phyloP scores from a whole-genome alignment of 1,140 invertebrate genomes.

The Polypedilum vanderplanki region DNA sequence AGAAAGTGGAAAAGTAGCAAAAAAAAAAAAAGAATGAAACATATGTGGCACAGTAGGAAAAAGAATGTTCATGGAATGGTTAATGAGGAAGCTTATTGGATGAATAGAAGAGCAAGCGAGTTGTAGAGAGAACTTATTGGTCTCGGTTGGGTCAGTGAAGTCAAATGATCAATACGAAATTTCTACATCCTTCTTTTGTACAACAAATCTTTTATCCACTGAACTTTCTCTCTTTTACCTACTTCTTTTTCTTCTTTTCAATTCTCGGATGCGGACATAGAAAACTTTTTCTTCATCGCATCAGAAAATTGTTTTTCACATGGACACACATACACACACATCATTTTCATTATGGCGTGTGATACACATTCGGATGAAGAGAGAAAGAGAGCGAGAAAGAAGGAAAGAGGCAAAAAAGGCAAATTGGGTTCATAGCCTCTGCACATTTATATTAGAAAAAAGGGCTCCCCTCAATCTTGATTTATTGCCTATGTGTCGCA shows the following conservation, averaged over 20 bases:
- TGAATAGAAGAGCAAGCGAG: not conserved
- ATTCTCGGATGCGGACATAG: not conserved
- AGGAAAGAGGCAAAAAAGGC: slow-evolving; percentile 9
- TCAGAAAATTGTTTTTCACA: slow-evolving; percentile 19
- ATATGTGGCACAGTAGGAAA: not conserved
- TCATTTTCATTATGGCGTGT: slow-evolving; percentile 6
- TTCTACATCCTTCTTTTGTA: not conserved
- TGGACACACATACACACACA: slow-evolving; percentile 3
- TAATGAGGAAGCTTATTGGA: slow-evolving; percentile 23
- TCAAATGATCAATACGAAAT: slow-evolving; percentile 1
- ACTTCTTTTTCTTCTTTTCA: not conserved
- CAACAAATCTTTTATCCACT: slow-evolving; percentile 12
- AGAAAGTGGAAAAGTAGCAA: not conserved
- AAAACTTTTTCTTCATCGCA: slow-evolving; percentile 11
- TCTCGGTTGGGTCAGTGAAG: slow-evolving; percentile 5
- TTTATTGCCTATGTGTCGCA: slow-evolving; percentile 24
- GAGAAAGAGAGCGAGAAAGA: not conserved
- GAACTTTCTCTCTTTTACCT: not conserved
- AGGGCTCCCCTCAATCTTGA: slow-evolving; percentile 4
- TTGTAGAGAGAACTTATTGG: not conserved
- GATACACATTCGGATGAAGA: slow-evolving; percentile 3
- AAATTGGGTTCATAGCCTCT: slow-evolving; percentile 16
- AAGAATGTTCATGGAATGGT: slow-evolving; percentile 12
- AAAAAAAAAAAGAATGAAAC: not conserved
- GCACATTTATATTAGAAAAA: not conserved